Evolutionary conservation across 2,113 vertebrate genomes (phyloP), one percentile per base, ranked within the genome.

Genomic region (Siniperca chuatsi): DNA sequence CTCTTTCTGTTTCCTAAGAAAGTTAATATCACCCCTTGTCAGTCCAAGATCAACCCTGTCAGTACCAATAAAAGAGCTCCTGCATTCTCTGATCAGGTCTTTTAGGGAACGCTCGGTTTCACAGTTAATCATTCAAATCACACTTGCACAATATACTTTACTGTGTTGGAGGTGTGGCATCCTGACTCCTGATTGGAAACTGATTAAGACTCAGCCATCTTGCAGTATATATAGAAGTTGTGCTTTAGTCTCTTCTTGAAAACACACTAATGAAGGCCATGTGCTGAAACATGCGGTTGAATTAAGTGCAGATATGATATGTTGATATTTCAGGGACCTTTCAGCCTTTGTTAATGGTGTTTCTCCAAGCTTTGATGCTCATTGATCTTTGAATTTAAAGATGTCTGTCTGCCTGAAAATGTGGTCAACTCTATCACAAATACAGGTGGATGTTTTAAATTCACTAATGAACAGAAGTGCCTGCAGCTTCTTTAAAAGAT

Each of bases 371-470:
- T 62, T 10, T 57, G 55, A 54, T 52, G 42, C 52, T 76, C 33
- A 44, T 55, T 81, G 60, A 44, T 65, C 48, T 46, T 33, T 64
- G 18, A 33, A 46, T 61, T 42, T 76, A 55, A 77, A 46, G 46
- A 23, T 9, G 35, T 4, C 1, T 4, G 58, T 44, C 29, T 75
- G 65, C 54, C 25, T 48, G 54, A 79, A 25, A 42, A 66, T 16
- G 21, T 29, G 50, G 40, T 29, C 21, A 67, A 1, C 3, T n/a
- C 21, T 0, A 66, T 42, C 52, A 6, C 10, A 50, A 68, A 67
- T 66, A 71, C 21, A 54, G 65, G 46, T 64, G 57, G 42, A 62
- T 8, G 37, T 40, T 81, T 66, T 58, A 20, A 58, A 35, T 66
- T 6, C 33, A 35, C 33, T 80, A 54, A 72, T 64, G 68, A 80